A percentile compares a stretch with the other conserved stretches of the same genome.
phyloP scores from a whole-genome alignment of 2,797 vertebrate genomes.

The Spondyliosoma cantharus region DNA sequence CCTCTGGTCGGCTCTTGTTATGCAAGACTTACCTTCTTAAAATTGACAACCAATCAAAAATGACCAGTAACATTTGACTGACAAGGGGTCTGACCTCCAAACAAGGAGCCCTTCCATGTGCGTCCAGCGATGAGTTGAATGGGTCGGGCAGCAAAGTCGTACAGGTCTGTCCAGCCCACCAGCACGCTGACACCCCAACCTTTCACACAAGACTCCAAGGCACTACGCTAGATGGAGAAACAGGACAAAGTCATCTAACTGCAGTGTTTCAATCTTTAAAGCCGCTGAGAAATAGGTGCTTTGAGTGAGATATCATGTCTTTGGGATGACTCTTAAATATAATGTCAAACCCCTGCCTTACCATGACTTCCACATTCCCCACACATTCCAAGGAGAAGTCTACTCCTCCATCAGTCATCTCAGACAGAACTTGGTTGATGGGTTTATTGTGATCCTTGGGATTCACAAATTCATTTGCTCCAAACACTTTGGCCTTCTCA shows the following conservation, averaged over 20 bases:
- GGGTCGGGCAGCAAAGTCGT: constrained; percentile 88
- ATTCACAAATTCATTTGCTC: constrained; percentile 92
- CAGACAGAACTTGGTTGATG: constrained; percentile 87
- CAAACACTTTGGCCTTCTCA: constrained; percentile 90
- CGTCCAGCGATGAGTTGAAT: constrained; percentile 91
- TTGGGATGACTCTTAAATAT: not conserved
- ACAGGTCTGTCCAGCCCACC: constrained; percentile 89
- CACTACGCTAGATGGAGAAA: constrained; percentile 84
- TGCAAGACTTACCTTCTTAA: not conserved
- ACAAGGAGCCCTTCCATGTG: constrained; percentile 92
- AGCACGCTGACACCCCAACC: constrained; percentile 95
- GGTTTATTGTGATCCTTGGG: constrained; percentile 90
- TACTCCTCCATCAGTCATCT: constrained; percentile 93
- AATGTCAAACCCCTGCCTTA: constrained; percentile 65
- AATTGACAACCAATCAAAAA: not conserved
- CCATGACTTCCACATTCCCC: constrained; percentile 92
- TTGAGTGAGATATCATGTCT: not conserved
- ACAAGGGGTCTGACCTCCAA: constrained; percentile 87
- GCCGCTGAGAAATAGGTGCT: not conserved
- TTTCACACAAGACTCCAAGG: constrained; percentile 90
- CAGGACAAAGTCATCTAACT: not conserved
- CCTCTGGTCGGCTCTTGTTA: not conserved
- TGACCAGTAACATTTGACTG: not conserved
- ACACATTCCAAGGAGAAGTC: constrained; percentile 96
- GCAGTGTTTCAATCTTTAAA: not conserved